These are phyloP conservation scores for Phataginus tetradactyla DNA, from an alignment of 2,797 vertebrate genomes.

Conservation along the genomic window DNA sequence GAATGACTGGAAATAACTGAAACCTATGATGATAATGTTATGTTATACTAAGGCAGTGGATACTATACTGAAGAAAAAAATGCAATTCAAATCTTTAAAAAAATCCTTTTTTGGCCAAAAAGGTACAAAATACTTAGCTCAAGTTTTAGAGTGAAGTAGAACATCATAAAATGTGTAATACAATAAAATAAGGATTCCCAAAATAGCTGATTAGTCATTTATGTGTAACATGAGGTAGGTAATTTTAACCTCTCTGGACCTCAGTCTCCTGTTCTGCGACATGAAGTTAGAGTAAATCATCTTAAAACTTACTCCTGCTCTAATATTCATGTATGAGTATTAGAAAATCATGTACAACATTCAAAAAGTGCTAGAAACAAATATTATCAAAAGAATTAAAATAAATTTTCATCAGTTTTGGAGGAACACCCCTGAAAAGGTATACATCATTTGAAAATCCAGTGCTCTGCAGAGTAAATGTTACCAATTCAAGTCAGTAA, in stretches of 20 bases:
- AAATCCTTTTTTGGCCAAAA: not conserved
- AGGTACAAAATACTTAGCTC: not conserved
- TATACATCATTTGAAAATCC: not conserved
- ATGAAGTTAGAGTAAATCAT: not conserved
- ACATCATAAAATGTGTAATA: not conserved
- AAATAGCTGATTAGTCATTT: not conserved
- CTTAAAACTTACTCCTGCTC: not conserved
- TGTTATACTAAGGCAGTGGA: not conserved
- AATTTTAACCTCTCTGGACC: not conserved
- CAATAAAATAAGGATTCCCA: not conserved
- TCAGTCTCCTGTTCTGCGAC: not conserved
- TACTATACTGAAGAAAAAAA: not conserved
- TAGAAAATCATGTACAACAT: not conserved
- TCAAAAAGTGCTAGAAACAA: not conserved
- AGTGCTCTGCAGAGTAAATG: not conserved
- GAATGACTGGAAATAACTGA: constrained; percentile 16
- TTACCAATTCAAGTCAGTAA: not conserved
- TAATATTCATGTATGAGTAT: not conserved
- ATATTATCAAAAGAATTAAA: not conserved
- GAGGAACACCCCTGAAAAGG: not conserved
- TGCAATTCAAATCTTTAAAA: not conserved
- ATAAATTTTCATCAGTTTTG: constrained; percentile 19
- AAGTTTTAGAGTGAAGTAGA: constrained; percentile 33
- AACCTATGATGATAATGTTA: not conserved
- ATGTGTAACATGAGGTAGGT: not conserved